phyloP scores from a whole-genome alignment of 2,113 vertebrate genomes.

The Marmota monax region DNA sequence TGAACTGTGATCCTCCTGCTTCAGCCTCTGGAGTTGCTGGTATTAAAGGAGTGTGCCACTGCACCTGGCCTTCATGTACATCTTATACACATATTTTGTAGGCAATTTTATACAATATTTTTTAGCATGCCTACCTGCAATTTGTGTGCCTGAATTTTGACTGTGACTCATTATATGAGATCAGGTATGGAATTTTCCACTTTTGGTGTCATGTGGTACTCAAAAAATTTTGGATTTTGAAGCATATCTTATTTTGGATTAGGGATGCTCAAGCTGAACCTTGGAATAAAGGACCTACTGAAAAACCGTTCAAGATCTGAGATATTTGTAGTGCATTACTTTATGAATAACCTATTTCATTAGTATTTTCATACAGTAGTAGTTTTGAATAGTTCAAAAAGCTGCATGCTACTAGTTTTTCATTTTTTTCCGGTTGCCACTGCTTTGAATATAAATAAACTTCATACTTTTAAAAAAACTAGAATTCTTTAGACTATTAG shows the following conservation, averaged over 20 bases:
- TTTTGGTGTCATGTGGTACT: neutral
- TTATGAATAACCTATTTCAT: conserved; percentile 25
- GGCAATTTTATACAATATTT: neutral
- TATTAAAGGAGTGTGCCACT: too few relatives aligned
- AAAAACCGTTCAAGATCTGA: conserved; percentile 12
- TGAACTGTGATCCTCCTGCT: too few relatives aligned
- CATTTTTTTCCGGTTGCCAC: neutral
- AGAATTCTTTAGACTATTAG: neutral
- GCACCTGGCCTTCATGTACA: too few relatives aligned
- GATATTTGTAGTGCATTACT: neutral
- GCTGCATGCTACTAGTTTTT: neutral
- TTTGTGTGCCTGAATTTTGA: neutral
- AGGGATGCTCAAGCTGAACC: neutral
- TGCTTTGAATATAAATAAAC: conserved; percentile 32
- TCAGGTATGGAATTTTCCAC: neutral
- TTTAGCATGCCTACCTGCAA: neutral
- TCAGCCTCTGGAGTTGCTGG: too few relatives aligned
- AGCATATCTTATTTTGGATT: neutral
- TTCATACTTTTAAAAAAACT: neutral
- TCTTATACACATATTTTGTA: neutral
- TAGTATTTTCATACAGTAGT: neutral
- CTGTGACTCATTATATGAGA: neutral
- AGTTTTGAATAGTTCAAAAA: conserved; percentile 39
- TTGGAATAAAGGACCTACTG: neutral
- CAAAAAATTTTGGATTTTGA: neutral